Base-by-base conservation (phyloP, 2,797 vertebrate species). In the Anguilla marmorata region DNA sequence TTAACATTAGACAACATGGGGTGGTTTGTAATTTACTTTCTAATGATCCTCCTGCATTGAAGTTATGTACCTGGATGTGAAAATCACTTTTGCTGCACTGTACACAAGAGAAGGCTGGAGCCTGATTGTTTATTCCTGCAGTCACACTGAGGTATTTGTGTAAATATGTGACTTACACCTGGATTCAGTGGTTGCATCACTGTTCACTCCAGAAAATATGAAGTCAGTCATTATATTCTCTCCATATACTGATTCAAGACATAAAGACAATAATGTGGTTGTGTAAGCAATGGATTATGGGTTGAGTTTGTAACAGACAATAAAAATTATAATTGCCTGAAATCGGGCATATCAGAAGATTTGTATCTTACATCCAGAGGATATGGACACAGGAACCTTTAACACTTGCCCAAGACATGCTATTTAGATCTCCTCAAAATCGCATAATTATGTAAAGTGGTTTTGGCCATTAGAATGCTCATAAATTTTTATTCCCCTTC, bases 371-470 rank as follows among this genome's bases (percentile, higher is more conserved):
- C 87, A 89, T 90, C 54, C 80, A 76, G 24, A 86, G 56, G 86
- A 54, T 84, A 88, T 89, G 88, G 89, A 90, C 89, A 88, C 84
- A 88, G 86, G 85, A 91, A 91, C 86, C 85, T 37, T 76, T 14
- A 63, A 86, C 85, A 87, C 58, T 74, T 86, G 79, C 37, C 37
- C 4, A 45, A 79, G 24, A 72, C 2, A 45, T 79, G 76, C 76
- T 83, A 16, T 33, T 21, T 56, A 58, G 58, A 16, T 87, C 82
- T 85, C 48, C 76, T 88, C 56, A 80, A 85, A 91, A 90, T 89
- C 87, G 80, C 90, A 88, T 88, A 76, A 90, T 88, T 88, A 88
- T 80, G 50, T 72, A 5, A 24, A 60, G 87, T 60, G 8, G 50
- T 37, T 88, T 30, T 87, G 84, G 85, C 90, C 37, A 79, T 84